These are phyloP conservation scores for Melanostoma mellinum DNA, from an alignment of 2,888 invertebrate species.

Conservation along the genomic window DNA sequence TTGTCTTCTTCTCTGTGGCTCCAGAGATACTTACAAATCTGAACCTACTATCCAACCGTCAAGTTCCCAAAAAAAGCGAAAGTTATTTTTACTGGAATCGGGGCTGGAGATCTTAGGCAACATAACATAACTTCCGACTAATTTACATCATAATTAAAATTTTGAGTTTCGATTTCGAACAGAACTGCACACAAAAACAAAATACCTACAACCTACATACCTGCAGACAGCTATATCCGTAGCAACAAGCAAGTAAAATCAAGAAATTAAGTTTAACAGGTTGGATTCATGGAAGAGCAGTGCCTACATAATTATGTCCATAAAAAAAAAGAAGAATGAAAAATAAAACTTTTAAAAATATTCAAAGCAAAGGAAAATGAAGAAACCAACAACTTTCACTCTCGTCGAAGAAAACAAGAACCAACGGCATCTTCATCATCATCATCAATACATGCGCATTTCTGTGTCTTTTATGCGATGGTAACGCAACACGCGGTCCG, in stretches of 20 bases:
- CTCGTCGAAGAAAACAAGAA: conserved; percentile 60
- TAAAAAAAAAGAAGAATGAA: neutral
- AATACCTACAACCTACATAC: neutral
- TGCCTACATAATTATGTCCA: conserved; percentile 22
- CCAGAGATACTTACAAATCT: neutral
- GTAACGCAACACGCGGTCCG: conserved; percentile 24
- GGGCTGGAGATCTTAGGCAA: conserved; percentile 32
- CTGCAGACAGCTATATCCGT: neutral
- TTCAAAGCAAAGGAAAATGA: conserved; percentile 39
- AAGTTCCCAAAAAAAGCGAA: conserved; percentile 55
- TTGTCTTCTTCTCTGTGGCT: neutral
- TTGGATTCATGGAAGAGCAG: conserved; percentile 19
- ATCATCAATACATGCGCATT: conserved; percentile 42
- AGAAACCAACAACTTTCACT: conserved; percentile 67
- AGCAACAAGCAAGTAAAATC: neutral
- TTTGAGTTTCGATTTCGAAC: conserved; percentile 45
- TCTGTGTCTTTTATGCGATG: conserved; percentile 2
- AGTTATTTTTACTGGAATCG: conserved; percentile 41
- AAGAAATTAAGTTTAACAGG: conserved; percentile 17
- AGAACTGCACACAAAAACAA: conserved; percentile 10
- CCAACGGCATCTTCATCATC: conserved; percentile 26
- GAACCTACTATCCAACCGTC: neutral
- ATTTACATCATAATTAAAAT: conserved; percentile 62
- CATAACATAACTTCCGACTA: conserved; percentile 39
- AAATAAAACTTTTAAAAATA: conserved; percentile 45